A percentile compares a stretch with the other conserved stretches of the same genome.
phyloP scores from a whole-genome alignment of 2,113 vertebrate genomes.

The Hylia prasina region DNA sequence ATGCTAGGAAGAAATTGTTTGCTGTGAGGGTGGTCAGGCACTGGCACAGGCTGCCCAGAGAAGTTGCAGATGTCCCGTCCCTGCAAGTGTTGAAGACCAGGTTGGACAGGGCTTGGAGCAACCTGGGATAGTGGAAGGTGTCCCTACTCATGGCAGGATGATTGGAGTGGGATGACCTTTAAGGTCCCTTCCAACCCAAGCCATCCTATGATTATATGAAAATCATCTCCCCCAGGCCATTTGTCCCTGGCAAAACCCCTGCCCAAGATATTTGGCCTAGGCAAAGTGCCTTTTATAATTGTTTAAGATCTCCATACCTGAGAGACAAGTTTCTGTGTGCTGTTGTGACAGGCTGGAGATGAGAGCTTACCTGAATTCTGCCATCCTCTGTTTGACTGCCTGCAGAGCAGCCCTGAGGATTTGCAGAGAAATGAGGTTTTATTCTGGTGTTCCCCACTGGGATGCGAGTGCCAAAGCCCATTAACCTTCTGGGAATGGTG shows the following conservation, averaged over 20 bases:
- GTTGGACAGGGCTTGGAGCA: not conserved
- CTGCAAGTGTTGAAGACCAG: not conserved
- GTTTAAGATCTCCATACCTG: not conserved
- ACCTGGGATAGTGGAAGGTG: not conserved
- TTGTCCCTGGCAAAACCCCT: not conserved
- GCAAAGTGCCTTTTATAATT: not conserved
- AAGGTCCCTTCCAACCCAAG: not conserved
- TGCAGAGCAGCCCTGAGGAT: not conserved
- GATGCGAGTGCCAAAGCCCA: not conserved
- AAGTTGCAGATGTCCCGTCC: not conserved
- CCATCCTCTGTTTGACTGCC: not conserved
- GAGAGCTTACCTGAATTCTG: not conserved
- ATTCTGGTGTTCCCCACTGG: not conserved
- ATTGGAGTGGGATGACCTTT: fast-evolving
- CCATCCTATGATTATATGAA: not conserved
- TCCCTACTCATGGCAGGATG: no score
- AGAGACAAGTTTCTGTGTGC: not conserved
- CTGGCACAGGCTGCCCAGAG: not conserved
- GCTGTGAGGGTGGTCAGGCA: not conserved
- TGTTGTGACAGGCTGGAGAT: not conserved
- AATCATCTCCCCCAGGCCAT: not conserved
- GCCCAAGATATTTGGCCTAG: not conserved
- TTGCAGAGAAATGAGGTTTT: not conserved
- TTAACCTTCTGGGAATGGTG: not conserved
- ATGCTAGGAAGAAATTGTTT: not conserved